Base-by-base conservation (phyloP, 1,140 invertebrate genomes). In the Apis florea region DNA sequence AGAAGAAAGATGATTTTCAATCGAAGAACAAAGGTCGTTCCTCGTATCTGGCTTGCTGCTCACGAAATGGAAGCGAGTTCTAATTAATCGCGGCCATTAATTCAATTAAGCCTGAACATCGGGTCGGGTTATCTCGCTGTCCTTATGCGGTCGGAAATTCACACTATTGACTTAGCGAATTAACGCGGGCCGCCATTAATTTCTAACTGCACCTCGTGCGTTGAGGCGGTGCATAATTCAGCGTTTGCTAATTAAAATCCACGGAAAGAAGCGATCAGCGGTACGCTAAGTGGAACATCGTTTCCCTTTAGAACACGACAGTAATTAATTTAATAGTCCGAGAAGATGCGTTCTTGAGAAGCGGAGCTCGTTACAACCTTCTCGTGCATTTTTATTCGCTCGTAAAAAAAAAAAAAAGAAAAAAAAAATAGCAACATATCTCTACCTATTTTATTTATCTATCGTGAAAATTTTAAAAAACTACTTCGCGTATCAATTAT, bases 131-230 rank as follows among this genome's bases (percentile, higher is more conserved):
- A 54, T 63, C 67, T 66, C 31, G 11, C 13, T 63, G 64, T 69
- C 64, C 4, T 40, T 24, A 26, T n/a, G 12, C 31, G 64, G 4
- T 82, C 73, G 80, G 67, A 82, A 77, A 82, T 78, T 81, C 72
- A 81, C 79, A 67, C 79, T 81, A 81, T 75, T 81, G 79, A 81
- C 71, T 81, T 24, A 51, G 79, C 40, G 71, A 75, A 59, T 75
- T 75, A 81, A 81, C 72, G 31, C 0, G 5, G 54, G 21, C 63
- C 24, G 63, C 54, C 63, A 59, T 81, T 81, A 75, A 58, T 68
- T 74, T 56, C 54, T 58, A 67, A 75, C 53, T 47, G 72, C 79
- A 51, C 24, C 40, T 26, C 51, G 24, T 10, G 8, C 58, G 47
- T 79, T 72, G 54, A 26, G 26, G 53, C 61, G 53, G 24, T 56